Percentiles rank a stretch among this genome's conserved stretches.
phyloP scores from a whole-genome alignment of 1,140 invertebrate genomes.

The Drosophila albomicans region DNA sequence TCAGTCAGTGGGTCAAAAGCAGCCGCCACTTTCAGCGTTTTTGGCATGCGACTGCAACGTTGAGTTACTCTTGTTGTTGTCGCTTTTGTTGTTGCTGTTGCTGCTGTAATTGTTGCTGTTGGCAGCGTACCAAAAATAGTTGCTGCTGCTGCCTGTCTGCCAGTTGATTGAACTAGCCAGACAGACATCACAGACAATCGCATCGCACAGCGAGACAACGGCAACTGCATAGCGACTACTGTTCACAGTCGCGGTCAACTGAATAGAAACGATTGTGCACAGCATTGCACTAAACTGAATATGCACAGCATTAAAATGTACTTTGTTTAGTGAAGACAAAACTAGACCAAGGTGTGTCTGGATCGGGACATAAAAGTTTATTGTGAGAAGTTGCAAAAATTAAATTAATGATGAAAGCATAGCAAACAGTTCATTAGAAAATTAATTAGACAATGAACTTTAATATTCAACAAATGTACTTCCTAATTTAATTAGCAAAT shows the following conservation, averaged over 20 bases:
- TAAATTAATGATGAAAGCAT: too few relatives aligned
- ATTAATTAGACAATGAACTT: too few relatives aligned
- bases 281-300: not conserved
- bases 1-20: slow-evolving; percentile 81
- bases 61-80: slow-evolving; percentile 26
- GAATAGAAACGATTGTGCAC: slow-evolving; percentile 37
- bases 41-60: slow-evolving; percentile 68
- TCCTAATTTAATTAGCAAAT: too few relatives aligned
- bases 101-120: slow-evolving; percentile 48
- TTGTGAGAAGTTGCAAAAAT: too few relatives aligned
- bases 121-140: slow-evolving; percentile 78
- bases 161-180: slow-evolving; percentile 71
- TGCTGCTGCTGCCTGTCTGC: slow-evolving; percentile 24
- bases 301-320: too few relatives aligned
- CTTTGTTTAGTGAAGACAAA: too few relatives aligned
- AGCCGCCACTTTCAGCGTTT: slow-evolving; percentile 70
- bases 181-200: slow-evolving; percentile 41
- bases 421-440: too few relatives aligned
- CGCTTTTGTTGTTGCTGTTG: slow-evolving; percentile 29
- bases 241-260: slow-evolving; percentile 33
- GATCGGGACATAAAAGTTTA: too few relatives aligned
- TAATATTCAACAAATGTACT: too few relatives aligned
- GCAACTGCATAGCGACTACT: slow-evolving; percentile 23
- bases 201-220: slow-evolving; percentile 14
- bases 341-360: not conserved